Percentiles rank a stretch among this genome's conserved stretches.
These are phyloP conservation scores for Ophraella communa DNA, from an alignment of 2,888 invertebrate species.

Conservation along the genomic window DNA sequence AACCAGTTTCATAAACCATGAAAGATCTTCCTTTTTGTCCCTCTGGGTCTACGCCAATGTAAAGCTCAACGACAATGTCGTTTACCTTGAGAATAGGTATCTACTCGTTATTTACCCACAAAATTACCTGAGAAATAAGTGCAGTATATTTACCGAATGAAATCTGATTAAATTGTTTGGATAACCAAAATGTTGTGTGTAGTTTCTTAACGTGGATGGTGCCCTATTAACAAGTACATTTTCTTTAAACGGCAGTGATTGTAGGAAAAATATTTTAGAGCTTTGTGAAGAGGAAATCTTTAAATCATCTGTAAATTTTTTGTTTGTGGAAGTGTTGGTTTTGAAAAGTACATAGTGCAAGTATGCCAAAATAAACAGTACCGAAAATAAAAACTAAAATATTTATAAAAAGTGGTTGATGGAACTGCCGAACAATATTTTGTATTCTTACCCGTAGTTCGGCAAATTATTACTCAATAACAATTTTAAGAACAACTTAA, in stretches of 20 bases:
- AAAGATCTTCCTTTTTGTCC: background rate
- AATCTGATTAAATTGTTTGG: slow-evolving; percentile 12
- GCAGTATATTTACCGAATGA: slow-evolving; percentile 15
- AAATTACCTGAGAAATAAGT: slow-evolving; percentile 22
- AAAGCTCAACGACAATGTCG: slow-evolving; percentile 14
- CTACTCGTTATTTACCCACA: slow-evolving; percentile 23
- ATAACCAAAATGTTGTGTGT: background rate
- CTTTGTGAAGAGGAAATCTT: background rate
- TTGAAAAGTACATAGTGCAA: too few relatives aligned
- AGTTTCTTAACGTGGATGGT: slow-evolving; percentile 1
- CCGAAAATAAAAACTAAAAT: too few relatives aligned
- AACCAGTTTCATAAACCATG: background rate
- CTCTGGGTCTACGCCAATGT: background rate
- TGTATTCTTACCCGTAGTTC: too few relatives aligned
- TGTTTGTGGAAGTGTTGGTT: too few relatives aligned
- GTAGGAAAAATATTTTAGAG: background rate
- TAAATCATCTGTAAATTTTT: too few relatives aligned
- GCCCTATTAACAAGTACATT: background rate
- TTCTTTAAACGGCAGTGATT: background rate
- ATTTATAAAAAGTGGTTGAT: too few relatives aligned
- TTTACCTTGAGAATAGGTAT: slow-evolving; percentile 23
- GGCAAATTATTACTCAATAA: too few relatives aligned
- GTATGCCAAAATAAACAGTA: too few relatives aligned
- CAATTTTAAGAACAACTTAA: too few relatives aligned
- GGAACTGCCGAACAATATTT: too few relatives aligned